Base-by-base conservation (phyloP, 2,797 vertebrate genomes). In the Knipowitschia caucasica region DNA sequence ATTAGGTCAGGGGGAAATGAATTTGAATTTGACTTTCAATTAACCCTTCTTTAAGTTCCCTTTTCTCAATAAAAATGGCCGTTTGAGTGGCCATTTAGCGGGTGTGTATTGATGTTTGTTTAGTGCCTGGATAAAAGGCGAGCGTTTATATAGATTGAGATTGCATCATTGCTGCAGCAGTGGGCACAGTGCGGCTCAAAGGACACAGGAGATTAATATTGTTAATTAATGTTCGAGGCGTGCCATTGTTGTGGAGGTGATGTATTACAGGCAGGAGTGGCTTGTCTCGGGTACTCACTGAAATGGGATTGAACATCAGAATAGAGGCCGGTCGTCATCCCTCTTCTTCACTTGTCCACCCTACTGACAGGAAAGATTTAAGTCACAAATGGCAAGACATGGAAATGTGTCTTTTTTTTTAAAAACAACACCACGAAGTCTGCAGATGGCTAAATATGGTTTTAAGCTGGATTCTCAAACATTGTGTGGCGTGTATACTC, bases 1-100 rank as follows among this genome's bases (percentile, higher is more conserved):
- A 91, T 90, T 90, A 91, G 77, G 64, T 40, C 29, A 51, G 67
- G 76, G n/a, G 67, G 76, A 90, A 88, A 90, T 91, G 89, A 89
- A 91, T 91, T 90, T 83, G 89, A 91, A 91, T 91, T 89, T 89
- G 89, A 91, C 91, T 91, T 92, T 92, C 88, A 91, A 92, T 92
- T 91, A 92, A 92, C 89, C 90, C 88, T 88, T 64, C 72, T 75
- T 77, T 86, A 86, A 81, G 71, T 81, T 83, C 82, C 83, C 83
- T 77, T 83, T 83, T 84, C 78, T 80, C 88, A 84, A 91, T 92
- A 91, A 92, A 91, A 90, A 88, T 82, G 70, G 76, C 64, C 53
- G 43, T 84, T 82, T 78, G 86, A 88, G 86, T 89, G 88, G 84
- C 85, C 84, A 80, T 84, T 80, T 83, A 73, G 79, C 83, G 78